Conservation (phyloP, 2,113 vertebrate genomes). For the Gymnobelideus leadbeateri region DNA sequence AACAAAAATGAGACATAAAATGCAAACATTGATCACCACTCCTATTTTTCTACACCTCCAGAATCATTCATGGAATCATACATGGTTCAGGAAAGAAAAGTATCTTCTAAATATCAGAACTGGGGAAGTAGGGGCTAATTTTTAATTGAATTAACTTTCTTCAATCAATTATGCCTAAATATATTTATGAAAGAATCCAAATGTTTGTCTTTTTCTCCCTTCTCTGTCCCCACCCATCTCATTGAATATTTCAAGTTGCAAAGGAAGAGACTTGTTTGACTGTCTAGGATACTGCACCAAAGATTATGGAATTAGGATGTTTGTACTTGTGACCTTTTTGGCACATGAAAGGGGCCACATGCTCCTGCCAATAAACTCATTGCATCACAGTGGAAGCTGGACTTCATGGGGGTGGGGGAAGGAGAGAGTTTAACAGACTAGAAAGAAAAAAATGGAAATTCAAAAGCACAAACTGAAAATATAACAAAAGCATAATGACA, state of each 20-base stretch:
- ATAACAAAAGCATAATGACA: background rate
- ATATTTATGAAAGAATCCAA: constrained; percentile 12
- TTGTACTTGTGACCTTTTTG: constrained; percentile 40
- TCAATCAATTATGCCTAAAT: constrained; percentile 18
- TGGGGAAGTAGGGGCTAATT: constrained; percentile 38
- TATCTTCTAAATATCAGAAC: constrained; percentile 24
- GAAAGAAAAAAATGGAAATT: constrained; percentile 52
- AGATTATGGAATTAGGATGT: background rate
- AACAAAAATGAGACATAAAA: background rate
- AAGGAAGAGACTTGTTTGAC: constrained; percentile 9
- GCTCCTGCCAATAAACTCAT: constrained; percentile 59
- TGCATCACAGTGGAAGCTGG: constrained; percentile 35
- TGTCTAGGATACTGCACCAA: background rate
- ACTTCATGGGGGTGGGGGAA: constrained; percentile 24
- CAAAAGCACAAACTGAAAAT: constrained; percentile 28
- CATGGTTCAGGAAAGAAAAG: constrained; percentile 13
- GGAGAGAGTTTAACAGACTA: background rate
- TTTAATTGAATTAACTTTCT: constrained; percentile 13
- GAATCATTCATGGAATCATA: constrained; percentile 6
- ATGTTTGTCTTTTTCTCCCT: background rate
- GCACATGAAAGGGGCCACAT: constrained; percentile 29
- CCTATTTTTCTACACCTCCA: background rate
- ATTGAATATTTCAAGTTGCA: constrained; percentile 22
- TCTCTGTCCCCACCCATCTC: background rate
- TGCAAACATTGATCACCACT: background rate